phyloP scores from a whole-genome alignment of 2,797 vertebrate species.

The Acipenser ruthenus region DNA sequence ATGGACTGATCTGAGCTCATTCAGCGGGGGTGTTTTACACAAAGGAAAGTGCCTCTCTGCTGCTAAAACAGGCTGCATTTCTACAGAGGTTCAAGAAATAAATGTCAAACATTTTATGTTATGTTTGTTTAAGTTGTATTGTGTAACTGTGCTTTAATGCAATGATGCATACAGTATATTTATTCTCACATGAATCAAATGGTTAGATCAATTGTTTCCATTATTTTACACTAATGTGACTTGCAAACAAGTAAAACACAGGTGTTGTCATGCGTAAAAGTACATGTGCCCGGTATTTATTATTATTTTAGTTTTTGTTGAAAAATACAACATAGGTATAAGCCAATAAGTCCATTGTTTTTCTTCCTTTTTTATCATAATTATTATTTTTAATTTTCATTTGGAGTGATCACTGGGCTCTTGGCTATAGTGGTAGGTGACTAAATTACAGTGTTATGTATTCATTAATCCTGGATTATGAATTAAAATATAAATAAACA shows the following conservation, averaged over 20 bases:
- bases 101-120: slow-evolving; percentile 20
- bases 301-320: not conserved
- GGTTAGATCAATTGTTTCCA: slow-evolving; percentile 34
- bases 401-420: too few relatives aligned
- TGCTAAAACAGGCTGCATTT: not conserved
- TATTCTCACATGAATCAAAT: slow-evolving; percentile 42
- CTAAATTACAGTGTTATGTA: too few relatives aligned
- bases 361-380: too few relatives aligned
- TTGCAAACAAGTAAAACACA: not conserved
- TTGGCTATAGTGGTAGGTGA: too few relatives aligned
- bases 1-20: slow-evolving; percentile 12
- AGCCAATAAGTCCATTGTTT: too few relatives aligned
- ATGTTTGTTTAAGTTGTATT: slow-evolving; percentile 26
- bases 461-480: too few relatives aligned
- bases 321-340: too few relatives aligned
- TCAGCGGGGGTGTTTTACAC: slow-evolving; percentile 4
- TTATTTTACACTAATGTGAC: not conserved
- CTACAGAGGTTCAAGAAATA: slow-evolving; percentile 8
- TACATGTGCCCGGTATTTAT: slow-evolving; percentile 9
- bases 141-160: slow-evolving; percentile 38
- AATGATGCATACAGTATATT: slow-evolving; percentile 34
- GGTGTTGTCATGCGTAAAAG: not conserved
- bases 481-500: too few relatives aligned
- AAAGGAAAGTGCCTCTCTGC: slow-evolving; percentile 4
- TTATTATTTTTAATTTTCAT: too few relatives aligned